Evolutionary conservation across 1,140 invertebrate genomes (phyloP), one percentile per base, ranked within the genome.

Genomic region (Drosophila elegans): DNA sequence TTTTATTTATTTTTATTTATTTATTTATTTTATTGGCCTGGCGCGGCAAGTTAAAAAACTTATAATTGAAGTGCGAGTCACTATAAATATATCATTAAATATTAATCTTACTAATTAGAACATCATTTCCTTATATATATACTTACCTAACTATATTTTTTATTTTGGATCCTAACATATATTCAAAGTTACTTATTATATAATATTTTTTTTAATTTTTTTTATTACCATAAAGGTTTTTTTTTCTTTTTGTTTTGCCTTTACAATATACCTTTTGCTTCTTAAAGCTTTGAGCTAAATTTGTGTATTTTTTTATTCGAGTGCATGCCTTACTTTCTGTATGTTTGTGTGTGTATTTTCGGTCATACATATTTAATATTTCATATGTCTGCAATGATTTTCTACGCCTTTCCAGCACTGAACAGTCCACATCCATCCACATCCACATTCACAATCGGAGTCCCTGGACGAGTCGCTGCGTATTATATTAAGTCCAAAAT

Each of bases 331-430:
- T 42, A 39, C 46, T 45, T 29, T 79, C 21, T 53, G 53, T 67
- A 36, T 62, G 45, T 67, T 44, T 61, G 10, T 38, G 27, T 52
- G 36, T 64, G 25, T 51, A 51, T 60, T 64, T 69, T 63, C n/a
- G 36, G 41, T 55, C 61, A 88, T 89, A 89, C 84, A 89, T 89
- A 84, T 89, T 89, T 89, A 89, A 89, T 89, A 89, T 89, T 89
- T 89, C 84, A 89, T 89, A 89, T 84, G 85, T 89, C 84, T 89
- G 85, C 85, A 90, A 89, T 80, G 84, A 89, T 89, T 89, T 89
- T 75, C 45, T 80, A 83, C 82, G 78, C 73, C 78, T 69, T 61
- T 71, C 68, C 52, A 72, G 68, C 66, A 21, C 0, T 39, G 7
- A 29, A 42, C 49, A 44, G 34, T 57, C 42, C 34, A 12, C 13